phyloP scores from a whole-genome alignment of 30 jellyfish, hydroid and myxozoan genomes.

The Catostylus mosaicus region DNA sequence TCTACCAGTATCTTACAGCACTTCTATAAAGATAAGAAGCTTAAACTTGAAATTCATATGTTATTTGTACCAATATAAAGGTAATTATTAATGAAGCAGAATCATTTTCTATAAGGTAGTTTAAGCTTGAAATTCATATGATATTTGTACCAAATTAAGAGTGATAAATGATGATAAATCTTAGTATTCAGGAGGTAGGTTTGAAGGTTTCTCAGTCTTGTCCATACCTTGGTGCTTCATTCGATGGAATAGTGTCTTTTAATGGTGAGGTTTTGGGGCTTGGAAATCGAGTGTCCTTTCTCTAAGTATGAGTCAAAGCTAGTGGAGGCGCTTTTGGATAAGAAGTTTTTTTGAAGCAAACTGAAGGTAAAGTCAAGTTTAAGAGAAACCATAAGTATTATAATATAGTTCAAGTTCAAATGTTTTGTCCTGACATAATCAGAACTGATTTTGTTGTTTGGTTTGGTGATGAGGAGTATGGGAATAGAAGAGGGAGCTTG shows the following conservation, averaged over 20 bases:
- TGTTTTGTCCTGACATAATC: conserved; percentile 44
- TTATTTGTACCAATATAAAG: conserved; percentile 38
- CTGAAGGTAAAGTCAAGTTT: conserved; percentile 17
- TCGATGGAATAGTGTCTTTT: conserved; percentile 23
- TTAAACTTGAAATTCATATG: conserved; percentile 36
- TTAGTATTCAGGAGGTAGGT: conserved; percentile 21
- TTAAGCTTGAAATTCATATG: too few relatives aligned
- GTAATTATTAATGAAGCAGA: too few relatives aligned
- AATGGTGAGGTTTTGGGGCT: conserved; percentile 27
- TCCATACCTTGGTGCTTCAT: conserved; percentile 38
- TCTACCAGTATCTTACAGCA: too few relatives aligned
- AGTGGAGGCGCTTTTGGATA: conserved; percentile 37
- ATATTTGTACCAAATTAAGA: neutral
- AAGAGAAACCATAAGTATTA: conserved; percentile 27
- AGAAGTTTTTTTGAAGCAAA: conserved; percentile 24
- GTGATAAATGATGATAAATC: conserved; percentile 6
- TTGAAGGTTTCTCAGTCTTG: conserved; percentile 28
- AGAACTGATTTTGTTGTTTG: too few relatives aligned
- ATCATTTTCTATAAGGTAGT: too few relatives aligned
- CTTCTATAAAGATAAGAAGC: conserved; percentile 43
- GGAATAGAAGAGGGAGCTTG: conserved; percentile 58
- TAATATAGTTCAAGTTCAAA: conserved; percentile 38
- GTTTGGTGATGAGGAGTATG: too few relatives aligned
- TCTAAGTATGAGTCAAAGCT: conserved; percentile 28
- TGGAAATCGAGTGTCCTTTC: conserved; percentile 39